Base-by-base conservation (phyloP, 2,888 invertebrate species). In the Candidula unifasciata region DNA sequence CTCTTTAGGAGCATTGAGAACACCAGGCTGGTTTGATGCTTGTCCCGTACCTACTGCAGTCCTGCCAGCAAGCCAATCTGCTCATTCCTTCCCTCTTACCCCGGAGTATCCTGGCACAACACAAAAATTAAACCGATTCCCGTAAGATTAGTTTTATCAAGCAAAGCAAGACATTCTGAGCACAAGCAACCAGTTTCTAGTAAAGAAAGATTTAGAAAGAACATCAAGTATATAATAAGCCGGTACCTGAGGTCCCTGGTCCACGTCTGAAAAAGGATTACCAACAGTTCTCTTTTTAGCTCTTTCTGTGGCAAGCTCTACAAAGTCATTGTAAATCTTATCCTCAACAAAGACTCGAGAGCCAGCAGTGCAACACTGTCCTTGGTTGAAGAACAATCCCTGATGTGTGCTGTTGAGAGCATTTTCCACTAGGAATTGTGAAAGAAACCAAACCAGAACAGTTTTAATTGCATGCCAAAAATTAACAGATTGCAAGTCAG, bases 331-430 rank as follows among this genome's bases (percentile, higher is more conserved):
- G 93, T 98, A 98, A 90, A 98, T 97, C 82, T 95, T 95, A 89
- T 97, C 97, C 91, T 98, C 96, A 2, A 99, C 96, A 94, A 96
- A 98, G 0, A 97, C 97, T 81, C 98, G 95, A 0, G 97, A 96
- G 0, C 97, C 98, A 21, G 98, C 98, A 92, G 97, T 97, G 93
- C 98, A 98, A 90, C 97, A 97, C 94, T 98, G 97, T 0, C 98
- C 97, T 96, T 97, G 97, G 89, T 99, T 98, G 94, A 97, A 97
- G 95, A 98, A 98, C 16, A 98, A 95, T 1, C 96, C 98, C 91
- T 96, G 96, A 92, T 98, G 98, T 57, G 91, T 90, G 84, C 88
- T 87, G 82, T 93, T 93, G 16, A 93, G 90, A 6, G 92, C 93
- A 66, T 89, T 82, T 10, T 90, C 92, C 89, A 93, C 93, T 92